Percentiles rank a stretch among this genome's conserved stretches.
These are phyloP conservation scores for Pterocles orientalis DNA, from an alignment of 2,113 vertebrate species.

Conservation along the genomic window DNA sequence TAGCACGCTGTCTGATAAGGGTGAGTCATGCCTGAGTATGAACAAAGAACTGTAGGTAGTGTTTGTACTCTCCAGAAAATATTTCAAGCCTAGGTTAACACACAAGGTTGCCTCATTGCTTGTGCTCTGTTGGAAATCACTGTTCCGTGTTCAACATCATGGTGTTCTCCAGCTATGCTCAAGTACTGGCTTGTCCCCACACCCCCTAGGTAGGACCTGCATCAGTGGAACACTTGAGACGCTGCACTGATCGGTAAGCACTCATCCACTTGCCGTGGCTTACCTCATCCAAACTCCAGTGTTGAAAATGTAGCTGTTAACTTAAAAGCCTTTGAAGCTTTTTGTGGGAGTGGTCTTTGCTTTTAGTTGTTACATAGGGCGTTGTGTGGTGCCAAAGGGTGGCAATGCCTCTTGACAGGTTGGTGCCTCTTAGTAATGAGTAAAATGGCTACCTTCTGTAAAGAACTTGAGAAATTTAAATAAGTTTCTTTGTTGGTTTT, in stretches of 20 bases:
- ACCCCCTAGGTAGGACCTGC: rapidly evolving
- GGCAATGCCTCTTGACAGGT: rapidly evolving
- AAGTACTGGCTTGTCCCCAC: rapidly evolving
- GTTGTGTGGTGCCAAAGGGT: background rate
- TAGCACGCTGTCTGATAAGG: background rate
- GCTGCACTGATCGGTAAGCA: rapidly evolving
- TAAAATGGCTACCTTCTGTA: background rate
- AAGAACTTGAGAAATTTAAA: background rate
- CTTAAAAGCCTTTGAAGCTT: background rate
- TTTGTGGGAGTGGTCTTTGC: too few species aligned
- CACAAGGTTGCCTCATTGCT: too few species aligned
- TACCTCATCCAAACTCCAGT: background rate
- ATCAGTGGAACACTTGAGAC: background rate
- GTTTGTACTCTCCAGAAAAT: background rate
- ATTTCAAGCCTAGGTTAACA: too few species aligned
- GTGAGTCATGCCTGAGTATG: rapidly evolving
- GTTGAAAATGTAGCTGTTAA: background rate
- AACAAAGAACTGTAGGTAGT: background rate
- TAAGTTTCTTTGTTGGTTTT: background rate
- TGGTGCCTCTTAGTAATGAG: background rate
- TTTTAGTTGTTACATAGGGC: background rate
- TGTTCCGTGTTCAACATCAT: rapidly evolving
- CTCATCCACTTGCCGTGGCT: background rate
- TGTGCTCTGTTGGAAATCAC: background rate
- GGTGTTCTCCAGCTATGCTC: rapidly evolving